These are phyloP conservation scores for Halocaridina rubra DNA, from an alignment of 2,888 invertebrate genomes.

Conservation along the genomic window DNA sequence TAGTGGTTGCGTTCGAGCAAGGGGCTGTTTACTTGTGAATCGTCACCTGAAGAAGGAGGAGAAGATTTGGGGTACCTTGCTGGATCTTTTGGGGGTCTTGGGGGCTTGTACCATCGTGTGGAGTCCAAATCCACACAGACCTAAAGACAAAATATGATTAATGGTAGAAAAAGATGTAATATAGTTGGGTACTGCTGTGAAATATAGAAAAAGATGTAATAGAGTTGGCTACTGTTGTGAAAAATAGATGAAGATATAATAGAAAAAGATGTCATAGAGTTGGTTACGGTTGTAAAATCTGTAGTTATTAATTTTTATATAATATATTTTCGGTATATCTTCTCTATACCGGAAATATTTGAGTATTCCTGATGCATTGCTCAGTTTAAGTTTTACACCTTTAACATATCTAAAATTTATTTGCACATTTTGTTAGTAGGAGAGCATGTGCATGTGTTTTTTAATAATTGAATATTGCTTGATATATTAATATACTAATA, in stretches of 20 bases:
- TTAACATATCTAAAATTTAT: too few species aligned
- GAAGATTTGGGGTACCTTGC: background rate
- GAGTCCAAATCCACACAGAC: conserved; percentile 56
- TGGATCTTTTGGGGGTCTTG: conserved; percentile 46
- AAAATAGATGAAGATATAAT: background rate
- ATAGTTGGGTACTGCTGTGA: background rate
- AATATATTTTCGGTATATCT: too few species aligned
- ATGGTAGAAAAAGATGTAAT: background rate
- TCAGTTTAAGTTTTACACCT: too few species aligned
- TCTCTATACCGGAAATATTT: too few species aligned
- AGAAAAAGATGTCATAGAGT: too few species aligned
- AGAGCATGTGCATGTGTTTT: too few species aligned
- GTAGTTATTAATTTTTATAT: too few species aligned
- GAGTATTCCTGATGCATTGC: too few species aligned
- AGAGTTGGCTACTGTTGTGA: background rate
- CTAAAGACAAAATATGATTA: background rate
- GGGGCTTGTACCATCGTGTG: conserved; percentile 52
- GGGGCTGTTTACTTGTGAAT: background rate
- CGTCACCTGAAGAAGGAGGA: background rate
- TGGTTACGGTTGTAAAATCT: too few species aligned
- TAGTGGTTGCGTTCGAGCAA: background rate
- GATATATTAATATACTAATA: too few species aligned
- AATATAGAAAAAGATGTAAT: background rate
- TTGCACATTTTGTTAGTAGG: too few species aligned
- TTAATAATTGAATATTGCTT: too few species aligned